Evolutionary conservation across 2,797 vertebrate genomes (phyloP).

Genomic region (Anguilla obscura): DNA sequence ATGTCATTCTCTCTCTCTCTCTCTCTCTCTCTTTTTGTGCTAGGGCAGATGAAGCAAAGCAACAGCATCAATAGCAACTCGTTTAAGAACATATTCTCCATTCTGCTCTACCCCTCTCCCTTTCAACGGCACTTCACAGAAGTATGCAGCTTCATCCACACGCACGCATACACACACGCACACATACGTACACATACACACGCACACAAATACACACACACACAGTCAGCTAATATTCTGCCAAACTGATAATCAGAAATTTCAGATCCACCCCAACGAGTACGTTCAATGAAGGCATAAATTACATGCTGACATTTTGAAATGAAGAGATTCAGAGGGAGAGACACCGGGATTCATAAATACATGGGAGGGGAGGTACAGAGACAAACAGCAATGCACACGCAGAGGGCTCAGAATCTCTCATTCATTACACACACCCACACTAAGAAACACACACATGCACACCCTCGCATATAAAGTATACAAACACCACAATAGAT

Average conservation of each 20-base stretch:
- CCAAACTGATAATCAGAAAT: conserved; percentile 39
- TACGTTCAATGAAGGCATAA: conserved; percentile 35
- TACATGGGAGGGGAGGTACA: conserved; percentile 51
- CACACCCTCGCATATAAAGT: conserved; percentile 35
- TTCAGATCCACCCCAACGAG: conserved; percentile 11
- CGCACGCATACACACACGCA: conserved; percentile 22
- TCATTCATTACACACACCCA: conserved; percentile 25
- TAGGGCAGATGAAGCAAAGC: conserved; percentile 28
- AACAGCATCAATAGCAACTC: conserved; percentile 33
- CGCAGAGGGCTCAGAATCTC: conserved; percentile 39
- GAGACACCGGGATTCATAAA: conserved; percentile 39
- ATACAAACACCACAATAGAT: conserved; percentile 7
- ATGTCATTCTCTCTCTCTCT: conserved; percentile 14
- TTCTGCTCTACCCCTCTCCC: conserved; percentile 22
- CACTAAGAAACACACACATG: conserved; percentile 32
- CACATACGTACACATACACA: not conserved
- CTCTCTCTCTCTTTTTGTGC: conserved; percentile 2
- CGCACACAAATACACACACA: not conserved
- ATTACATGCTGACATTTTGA: conserved; percentile 49
- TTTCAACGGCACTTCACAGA: conserved; percentile 20
- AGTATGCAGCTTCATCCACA: conserved; percentile 20
- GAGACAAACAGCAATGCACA: conserved; percentile 60
- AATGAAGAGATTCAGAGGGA: conserved; percentile 43
- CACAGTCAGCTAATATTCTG: conserved; percentile 32
- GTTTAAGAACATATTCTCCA: conserved; percentile 29